A percentile compares a stretch with the other conserved stretches of the same genome.
Conservation (phyloP, 2,113 vertebrate genomes). For the Calcarius ornatus region DNA sequence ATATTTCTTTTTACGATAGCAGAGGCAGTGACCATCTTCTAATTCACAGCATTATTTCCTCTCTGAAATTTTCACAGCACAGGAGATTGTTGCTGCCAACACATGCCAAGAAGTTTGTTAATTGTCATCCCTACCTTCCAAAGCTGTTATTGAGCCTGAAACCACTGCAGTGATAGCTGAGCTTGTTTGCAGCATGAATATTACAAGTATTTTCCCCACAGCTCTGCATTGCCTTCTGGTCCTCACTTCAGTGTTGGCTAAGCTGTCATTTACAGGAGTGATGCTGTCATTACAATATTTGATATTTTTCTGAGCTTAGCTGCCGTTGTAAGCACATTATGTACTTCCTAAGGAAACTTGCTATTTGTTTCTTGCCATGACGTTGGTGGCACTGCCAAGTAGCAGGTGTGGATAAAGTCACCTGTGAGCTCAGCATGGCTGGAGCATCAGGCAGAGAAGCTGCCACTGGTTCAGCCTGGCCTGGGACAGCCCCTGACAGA, state of each 20-base stretch:
- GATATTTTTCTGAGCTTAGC: neutral
- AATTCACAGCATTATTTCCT: neutral
- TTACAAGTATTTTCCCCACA: conserved; percentile 37
- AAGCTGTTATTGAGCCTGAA: neutral
- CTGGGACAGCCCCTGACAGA: neutral
- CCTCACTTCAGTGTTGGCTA: conserved; percentile 36
- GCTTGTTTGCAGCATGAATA: neutral
- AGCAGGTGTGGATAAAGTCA: neutral
- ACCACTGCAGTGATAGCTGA: neutral
- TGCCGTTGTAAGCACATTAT: neutral
- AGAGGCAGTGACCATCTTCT: neutral
- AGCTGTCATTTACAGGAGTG: conserved; percentile 43
- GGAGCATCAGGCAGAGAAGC: neutral
- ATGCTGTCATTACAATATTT: conserved; percentile 40
- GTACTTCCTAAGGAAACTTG: neutral
- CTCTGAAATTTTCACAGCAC: neutral
- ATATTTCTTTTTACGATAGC: neutral
- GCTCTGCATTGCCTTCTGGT: conserved; percentile 42
- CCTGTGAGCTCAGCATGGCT: neutral
- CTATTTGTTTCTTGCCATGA: neutral
- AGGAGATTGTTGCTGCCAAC: neutral
- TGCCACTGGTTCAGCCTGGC: neutral
- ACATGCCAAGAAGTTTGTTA: neutral
- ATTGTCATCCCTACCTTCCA: neutral
- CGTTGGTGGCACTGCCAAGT: neutral